These are phyloP conservation scores for Ligdia adustata DNA, from an alignment of 2,888 invertebrate species.

Conservation along the genomic window DNA sequence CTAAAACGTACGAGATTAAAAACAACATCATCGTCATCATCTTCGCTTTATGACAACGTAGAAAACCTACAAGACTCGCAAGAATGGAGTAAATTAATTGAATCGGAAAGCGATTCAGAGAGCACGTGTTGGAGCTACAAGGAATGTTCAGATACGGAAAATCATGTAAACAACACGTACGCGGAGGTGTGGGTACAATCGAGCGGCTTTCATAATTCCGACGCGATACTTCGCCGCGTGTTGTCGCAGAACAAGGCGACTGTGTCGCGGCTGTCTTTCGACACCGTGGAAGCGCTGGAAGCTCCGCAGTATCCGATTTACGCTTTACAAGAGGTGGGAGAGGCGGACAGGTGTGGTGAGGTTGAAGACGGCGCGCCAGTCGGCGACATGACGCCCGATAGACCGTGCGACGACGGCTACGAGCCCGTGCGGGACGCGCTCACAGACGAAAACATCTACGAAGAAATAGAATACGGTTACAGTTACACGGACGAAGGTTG, in stretches of 20 bases:
- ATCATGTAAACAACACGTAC: constrained; percentile 59
- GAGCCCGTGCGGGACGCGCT: constrained; percentile 76
- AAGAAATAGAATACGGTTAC: constrained; percentile 73
- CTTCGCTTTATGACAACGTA: constrained; percentile 54
- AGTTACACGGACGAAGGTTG: constrained; percentile 76
- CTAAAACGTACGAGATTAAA: constrained; percentile 52
- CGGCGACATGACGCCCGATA: constrained; percentile 72
- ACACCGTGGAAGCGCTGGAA: constrained; percentile 56
- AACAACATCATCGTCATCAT: constrained; percentile 49
- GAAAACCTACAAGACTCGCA: constrained; percentile 44
- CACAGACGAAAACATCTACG: constrained; percentile 78
- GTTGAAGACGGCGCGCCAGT: constrained; percentile 57
- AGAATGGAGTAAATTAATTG: constrained; percentile 42
- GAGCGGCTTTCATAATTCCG: constrained; percentile 75
- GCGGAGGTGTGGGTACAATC: constrained; percentile 75
- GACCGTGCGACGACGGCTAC: constrained; percentile 74
- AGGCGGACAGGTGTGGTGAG: constrained; percentile 62
- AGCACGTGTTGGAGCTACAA: constrained; percentile 80
- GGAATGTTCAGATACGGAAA: constrained; percentile 63
- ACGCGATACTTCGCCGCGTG: constrained; percentile 65
- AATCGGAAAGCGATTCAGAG: constrained; percentile 69
- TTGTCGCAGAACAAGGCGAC: constrained; percentile 67
- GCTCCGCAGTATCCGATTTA: constrained; percentile 68
- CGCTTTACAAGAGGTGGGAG: constrained; percentile 75
- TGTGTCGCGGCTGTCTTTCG: constrained; percentile 68